Evolutionary conservation across 2,113 vertebrate genomes (phyloP), one percentile per base, ranked within the genome.

Genomic region (Amazona vittata): DNA sequence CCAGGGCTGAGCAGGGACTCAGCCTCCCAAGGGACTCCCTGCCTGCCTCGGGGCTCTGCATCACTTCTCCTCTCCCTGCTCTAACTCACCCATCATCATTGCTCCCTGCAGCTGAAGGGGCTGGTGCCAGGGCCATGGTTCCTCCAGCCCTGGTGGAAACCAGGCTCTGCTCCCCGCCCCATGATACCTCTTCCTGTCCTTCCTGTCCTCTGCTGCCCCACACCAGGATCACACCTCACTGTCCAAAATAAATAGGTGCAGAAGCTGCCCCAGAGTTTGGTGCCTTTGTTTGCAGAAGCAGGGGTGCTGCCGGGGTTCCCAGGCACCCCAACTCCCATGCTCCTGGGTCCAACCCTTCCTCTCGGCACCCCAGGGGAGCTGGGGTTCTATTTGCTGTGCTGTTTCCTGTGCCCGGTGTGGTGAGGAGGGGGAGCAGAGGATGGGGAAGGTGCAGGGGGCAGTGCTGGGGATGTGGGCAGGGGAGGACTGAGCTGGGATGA

Each of bases 181-280:
- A 0, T 28, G 35, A 33, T 62, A 26, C 14, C 78, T 33, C 46
- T 53, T 79, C 29, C 31, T 5, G 0, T 31, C 35, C 17, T 31
- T 29, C 50, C 21, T 35, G 57, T 59, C 33, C 57, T 59, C 57
- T 33, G 9, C 21, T 35, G 74, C 41, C 86, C 52, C 5, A 2
- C 2, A 15, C 29, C 67, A 33, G 59, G 26, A 52, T 50, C 83
- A 37, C 20, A 4, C 82, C 16, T 75, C 17, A 3, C 11, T 5
- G 41, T 59, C 39, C 33, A 16, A 46, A 96, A 94, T 94, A 97
- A 96, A 96, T 14, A 81, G 24, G 28, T 82, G 39, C 68, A 86
- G 60, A 94, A 89, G 33, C 85, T 92, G 35, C 18, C 18, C 25
- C 12, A 3, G 67, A 43, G 15, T 31, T 81, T 0, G 0, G 35